Evolutionary conservation across 2,113 vertebrate genomes (phyloP).

Genomic region (Ammodytes marinus): DNA sequence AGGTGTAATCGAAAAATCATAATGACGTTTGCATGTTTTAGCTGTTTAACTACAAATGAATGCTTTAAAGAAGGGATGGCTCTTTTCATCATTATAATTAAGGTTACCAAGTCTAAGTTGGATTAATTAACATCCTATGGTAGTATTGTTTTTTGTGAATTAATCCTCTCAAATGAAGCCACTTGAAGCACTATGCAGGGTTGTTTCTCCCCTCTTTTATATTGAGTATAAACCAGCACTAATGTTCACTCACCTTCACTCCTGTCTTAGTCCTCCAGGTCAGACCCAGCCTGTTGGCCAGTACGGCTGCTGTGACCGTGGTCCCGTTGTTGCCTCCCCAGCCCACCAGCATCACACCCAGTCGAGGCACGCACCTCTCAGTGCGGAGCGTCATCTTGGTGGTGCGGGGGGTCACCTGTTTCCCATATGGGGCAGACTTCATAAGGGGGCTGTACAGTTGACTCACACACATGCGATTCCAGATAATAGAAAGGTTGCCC

Average conservation of each 20-base stretch:
- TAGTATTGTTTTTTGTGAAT: not conserved
- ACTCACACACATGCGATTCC: not conserved
- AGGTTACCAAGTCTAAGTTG: not conserved
- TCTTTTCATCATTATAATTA: no score
- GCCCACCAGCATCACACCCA: slow-evolving; percentile 97
- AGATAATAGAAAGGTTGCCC: not conserved
- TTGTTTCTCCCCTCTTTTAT: not conserved
- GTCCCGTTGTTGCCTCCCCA: slow-evolving; percentile 98
- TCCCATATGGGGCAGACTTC: not conserved
- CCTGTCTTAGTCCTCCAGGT: slow-evolving; percentile 94
- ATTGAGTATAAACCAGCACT: not conserved
- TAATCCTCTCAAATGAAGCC: not conserved
- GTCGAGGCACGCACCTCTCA: slow-evolving; percentile 86
- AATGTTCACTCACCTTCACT: slow-evolving; percentile 82
- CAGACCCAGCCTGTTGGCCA: slow-evolving; percentile 92
- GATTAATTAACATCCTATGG: no score
- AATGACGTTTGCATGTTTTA: no score
- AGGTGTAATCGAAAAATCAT: not conserved
- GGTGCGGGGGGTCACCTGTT: slow-evolving; percentile 88
- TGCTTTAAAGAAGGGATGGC: not conserved
- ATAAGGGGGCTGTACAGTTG: not conserved
- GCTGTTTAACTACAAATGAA: not conserved
- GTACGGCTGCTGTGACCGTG: slow-evolving; percentile 93
- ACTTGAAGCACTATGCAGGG: not conserved
- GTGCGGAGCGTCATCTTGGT: slow-evolving; percentile 91